Base-by-base conservation (phyloP, 2,888 invertebrate genomes). In the Stramonita haemastoma region DNA sequence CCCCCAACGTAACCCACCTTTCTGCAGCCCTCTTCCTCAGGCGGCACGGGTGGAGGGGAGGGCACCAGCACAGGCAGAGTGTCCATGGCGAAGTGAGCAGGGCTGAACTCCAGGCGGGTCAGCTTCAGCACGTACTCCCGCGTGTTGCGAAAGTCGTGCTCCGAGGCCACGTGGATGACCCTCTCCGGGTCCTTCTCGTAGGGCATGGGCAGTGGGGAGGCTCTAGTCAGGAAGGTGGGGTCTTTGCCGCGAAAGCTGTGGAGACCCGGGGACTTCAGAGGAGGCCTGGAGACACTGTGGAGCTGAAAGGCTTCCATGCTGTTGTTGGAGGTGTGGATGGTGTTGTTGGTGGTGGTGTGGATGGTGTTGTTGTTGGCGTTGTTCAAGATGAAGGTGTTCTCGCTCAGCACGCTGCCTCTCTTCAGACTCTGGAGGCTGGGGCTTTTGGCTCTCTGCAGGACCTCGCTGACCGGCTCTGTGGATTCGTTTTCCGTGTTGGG, bases 61-160 rank as follows among this genome's bases (percentile, higher is more conserved):
- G 66, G 77, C 89, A 57, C 79, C 77, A 85, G 66, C 56, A 66
- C 57, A 17, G 70, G 87, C 70, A 73, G 32, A 85, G 79, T 34
- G 89, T 36, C 92, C 79, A 77, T 83, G 57, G 87, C 88, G 84
- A 60, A 92, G 91, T 87, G 91, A 89, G 79, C 87, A 91, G 87
- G 86, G 60, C 89, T 89, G 60, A 83, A 89, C 8, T 90, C 90
- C 73, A 92, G 56, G 29, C 87, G 87, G 22, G 89, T 89, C 86
- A 91, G 86, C 85, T 91, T 91, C 32, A 94, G 92, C 32, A 95
- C 91, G 90, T 94, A 94, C 86, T 94, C 94, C 11, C 94, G 93
- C n/a, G 92, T 93, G 90, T 95, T 95, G 32, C 94, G 91, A 81
- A 95, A 92, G 89, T 95, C 94, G 46, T 89, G 91, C 26, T 90